Percentiles rank a stretch among this genome's conserved stretches.
Evolutionary conservation across 1,140 invertebrate genomes (phyloP).

Genomic region (Matsumurasca onukii): DNA sequence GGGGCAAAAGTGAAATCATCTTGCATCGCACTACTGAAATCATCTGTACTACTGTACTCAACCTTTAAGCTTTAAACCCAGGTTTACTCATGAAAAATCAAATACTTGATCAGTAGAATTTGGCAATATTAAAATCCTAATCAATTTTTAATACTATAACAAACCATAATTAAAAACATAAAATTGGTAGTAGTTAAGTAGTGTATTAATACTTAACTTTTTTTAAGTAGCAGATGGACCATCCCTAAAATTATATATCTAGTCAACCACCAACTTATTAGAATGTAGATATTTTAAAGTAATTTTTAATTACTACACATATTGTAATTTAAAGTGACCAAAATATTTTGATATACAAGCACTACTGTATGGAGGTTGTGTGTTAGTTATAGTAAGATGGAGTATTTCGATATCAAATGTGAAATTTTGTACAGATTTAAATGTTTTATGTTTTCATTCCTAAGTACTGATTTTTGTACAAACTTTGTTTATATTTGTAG

Average conservation of each 20-base stretch:
- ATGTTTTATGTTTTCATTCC: slow-evolving; percentile 13
- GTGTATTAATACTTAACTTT: too few relatives aligned
- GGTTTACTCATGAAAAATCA: too few relatives aligned
- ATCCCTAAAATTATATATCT: slow-evolving; percentile 14
- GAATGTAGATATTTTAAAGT: slow-evolving; percentile 9
- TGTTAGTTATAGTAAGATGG: slow-evolving; percentile 12
- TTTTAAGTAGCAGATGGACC: too few relatives aligned
- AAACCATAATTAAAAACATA: too few relatives aligned
- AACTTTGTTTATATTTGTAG: slow-evolving; percentile 23
- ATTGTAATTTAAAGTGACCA: slow-evolving; percentile 20
- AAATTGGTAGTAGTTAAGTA: too few relatives aligned
- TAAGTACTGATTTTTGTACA: slow-evolving; percentile 17
- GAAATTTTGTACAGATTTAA: slow-evolving; percentile 16
- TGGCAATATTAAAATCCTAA: too few relatives aligned
- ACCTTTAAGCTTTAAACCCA: too few relatives aligned
- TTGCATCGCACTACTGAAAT: too few relatives aligned
- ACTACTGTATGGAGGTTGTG: slow-evolving; percentile 20
- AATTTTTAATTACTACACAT: slow-evolving; percentile 16
- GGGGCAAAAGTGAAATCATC: too few relatives aligned
- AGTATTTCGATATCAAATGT: background rate
- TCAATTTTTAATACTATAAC: too few relatives aligned
- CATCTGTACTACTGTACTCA: too few relatives aligned
- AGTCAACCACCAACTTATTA: slow-evolving; percentile 18
- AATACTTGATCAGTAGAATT: too few relatives aligned
- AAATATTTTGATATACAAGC: slow-evolving; percentile 25